These are phyloP conservation scores for Orthonyx spaldingii DNA, from an alignment of 2,113 vertebrate species.

Conservation along the genomic window DNA sequence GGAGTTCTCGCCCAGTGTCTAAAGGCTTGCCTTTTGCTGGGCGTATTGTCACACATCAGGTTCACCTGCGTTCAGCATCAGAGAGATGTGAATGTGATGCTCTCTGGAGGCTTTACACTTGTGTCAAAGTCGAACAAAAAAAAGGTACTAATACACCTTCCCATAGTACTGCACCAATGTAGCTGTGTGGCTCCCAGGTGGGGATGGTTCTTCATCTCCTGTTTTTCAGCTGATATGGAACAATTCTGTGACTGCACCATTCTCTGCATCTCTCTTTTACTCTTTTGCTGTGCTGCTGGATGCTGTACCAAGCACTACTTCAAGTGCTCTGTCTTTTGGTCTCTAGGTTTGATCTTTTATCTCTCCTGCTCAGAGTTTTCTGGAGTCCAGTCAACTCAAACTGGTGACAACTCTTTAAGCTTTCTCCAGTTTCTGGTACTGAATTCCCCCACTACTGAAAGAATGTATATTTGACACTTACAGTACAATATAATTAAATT, in stretches of 20 bases:
- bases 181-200: background rate
- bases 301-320: background rate
- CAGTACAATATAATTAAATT: background rate
- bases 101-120: background rate
- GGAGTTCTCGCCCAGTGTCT: background rate
- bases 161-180: background rate
- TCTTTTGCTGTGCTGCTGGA: background rate
- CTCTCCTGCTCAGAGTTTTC: background rate
- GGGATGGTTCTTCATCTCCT: background rate
- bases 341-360: rapidly evolving
- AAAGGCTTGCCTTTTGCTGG: background rate
- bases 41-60: background rate
- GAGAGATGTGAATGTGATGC: background rate
- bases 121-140: background rate
- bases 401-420: background rate
- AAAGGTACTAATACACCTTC: rapidly evolving
- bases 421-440: background rate
- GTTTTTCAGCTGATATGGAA: background rate
- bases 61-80: rapidly evolving
- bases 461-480: background rate
- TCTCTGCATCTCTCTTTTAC: background rate
- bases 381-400: background rate
- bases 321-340: background rate
- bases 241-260: background rate
- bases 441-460: background rate